Conservation (phyloP, 2,797 vertebrate genomes). For the Phylloscopus collybita region DNA sequence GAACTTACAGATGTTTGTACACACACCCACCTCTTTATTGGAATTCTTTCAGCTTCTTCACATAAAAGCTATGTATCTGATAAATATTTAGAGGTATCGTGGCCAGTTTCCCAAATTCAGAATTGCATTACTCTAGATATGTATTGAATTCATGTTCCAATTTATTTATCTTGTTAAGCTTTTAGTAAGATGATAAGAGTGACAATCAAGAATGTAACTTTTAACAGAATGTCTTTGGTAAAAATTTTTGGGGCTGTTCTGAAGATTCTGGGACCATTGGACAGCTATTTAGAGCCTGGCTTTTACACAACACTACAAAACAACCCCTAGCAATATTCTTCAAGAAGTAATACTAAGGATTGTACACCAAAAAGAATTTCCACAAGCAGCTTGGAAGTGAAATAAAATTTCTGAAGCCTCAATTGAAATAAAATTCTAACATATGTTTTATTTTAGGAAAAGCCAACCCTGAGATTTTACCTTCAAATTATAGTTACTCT, state of each 20-base stretch:
- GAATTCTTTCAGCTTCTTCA: background rate
- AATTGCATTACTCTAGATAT: background rate
- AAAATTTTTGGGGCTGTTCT: background rate
- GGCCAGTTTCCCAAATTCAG: background rate
- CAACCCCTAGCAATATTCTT: background rate
- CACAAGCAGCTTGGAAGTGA: background rate
- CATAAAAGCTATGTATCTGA: background rate
- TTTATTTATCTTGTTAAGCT: background rate
- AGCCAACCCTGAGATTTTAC: background rate
- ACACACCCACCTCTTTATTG: background rate
- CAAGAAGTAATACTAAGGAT: background rate
- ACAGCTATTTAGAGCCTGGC: background rate
- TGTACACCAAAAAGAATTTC: background rate
- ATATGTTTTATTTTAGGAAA: constrained; percentile 8
- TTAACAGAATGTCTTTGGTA: background rate
- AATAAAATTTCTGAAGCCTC: constrained; percentile 8
- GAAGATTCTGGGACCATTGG: background rate
- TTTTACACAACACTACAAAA: background rate
- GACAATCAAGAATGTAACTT: background rate
- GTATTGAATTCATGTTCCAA: background rate
- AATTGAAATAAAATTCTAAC: background rate
- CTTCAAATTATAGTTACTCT: background rate
- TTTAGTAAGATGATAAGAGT: background rate
- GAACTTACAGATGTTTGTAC: background rate
- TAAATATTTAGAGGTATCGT: background rate